phyloP scores from a whole-genome alignment of 2,888 invertebrate species.

The Ditula angustiorana region DNA sequence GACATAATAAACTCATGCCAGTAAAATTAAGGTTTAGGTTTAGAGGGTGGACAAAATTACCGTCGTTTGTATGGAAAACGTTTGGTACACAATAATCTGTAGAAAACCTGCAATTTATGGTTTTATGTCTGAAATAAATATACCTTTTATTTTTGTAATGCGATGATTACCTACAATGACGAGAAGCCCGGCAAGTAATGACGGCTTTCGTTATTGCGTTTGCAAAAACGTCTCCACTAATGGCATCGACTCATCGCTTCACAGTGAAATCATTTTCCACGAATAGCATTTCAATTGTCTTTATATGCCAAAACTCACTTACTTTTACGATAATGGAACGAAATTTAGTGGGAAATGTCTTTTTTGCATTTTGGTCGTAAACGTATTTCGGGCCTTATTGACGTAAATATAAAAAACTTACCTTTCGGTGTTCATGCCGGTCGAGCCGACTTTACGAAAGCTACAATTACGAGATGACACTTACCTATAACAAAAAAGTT shows the following conservation, averaged over 20 bases:
- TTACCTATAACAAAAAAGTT: slow-evolving; percentile 29
- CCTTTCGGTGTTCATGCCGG: background rate
- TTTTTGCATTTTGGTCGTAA: background rate
- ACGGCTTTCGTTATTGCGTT: no score
- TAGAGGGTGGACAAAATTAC: no score
- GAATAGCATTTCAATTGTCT: background rate
- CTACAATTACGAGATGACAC: background rate
- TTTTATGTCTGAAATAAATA: no score
- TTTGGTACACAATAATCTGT: no score
- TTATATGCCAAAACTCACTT: slow-evolving; percentile 10
- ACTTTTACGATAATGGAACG: slow-evolving; percentile 21
- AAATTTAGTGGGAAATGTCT: background rate
- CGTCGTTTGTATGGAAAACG: no score
- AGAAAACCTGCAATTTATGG: no score
- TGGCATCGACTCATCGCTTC: background rate
- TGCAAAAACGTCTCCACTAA: background rate
- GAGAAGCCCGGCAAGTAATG: no score
- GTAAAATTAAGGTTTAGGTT: no score
- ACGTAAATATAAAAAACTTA: slow-evolving; percentile 4
- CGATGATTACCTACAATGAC: no score
- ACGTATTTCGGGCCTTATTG: background rate
- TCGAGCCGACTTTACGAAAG: background rate
- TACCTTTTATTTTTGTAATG: no score
- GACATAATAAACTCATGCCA: no score
- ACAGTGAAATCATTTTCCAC: slow-evolving; percentile 7